Conservation (phyloP, 1,140 invertebrate genomes). For the Sminthurides bifidus region DNA sequence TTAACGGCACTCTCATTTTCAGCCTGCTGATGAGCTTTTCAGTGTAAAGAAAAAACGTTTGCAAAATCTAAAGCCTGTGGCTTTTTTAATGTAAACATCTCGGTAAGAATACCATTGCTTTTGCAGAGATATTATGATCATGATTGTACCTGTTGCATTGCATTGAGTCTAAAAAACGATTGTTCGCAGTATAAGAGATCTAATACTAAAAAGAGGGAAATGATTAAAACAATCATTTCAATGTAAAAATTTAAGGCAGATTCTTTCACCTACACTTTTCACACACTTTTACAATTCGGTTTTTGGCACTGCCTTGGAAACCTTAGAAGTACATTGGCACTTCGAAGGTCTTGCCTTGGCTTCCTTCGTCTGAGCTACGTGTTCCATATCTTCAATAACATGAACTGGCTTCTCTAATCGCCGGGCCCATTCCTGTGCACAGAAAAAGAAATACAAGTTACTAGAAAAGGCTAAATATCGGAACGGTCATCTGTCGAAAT, state of each 20-base stretch:
- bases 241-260: not conserved
- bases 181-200: no score
- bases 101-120: no score
- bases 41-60: no score
- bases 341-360: conserved; percentile 18
- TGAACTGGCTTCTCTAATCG: conserved; percentile 47
- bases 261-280: not conserved
- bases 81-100: no score
- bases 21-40: no score
- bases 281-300: conserved; percentile 15
- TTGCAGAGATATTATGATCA: no score
- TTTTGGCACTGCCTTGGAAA: conserved; percentile 3
- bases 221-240: not conserved
- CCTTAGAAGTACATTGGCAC: conserved; percentile 2
- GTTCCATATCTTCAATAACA: conserved; percentile 58
- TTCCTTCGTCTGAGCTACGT: conserved; percentile 48
- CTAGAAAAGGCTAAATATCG: not conserved
- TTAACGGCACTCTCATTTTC: no score
- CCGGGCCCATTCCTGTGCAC: conserved; percentile 59
- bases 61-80: no score
- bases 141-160: no score
- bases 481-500: not conserved
- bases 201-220: no score
- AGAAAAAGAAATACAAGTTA: conserved; percentile 11
- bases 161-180: no score